Conservation (phyloP, 2,113 vertebrate genomes). For the Lepidothrix coronata region DNA sequence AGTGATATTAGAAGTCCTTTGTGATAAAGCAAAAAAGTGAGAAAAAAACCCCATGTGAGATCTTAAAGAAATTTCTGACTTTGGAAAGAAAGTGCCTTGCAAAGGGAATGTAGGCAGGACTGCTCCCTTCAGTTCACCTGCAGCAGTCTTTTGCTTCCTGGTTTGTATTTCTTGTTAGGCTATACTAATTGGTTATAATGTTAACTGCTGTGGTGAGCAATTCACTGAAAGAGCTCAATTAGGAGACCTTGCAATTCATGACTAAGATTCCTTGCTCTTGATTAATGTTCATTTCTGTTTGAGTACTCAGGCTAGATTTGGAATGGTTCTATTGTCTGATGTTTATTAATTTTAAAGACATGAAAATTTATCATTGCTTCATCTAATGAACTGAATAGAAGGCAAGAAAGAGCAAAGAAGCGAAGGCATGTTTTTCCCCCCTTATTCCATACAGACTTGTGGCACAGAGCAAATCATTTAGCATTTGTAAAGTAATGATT, state of each 20-base stretch:
- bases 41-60: accelerated
- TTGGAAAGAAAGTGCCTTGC: neutral
- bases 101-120: neutral
- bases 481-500: neutral
- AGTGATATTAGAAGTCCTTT: neutral
- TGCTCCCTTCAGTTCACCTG: neutral
- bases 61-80: neutral
- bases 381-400: neutral
- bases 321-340: neutral
- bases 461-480: neutral
- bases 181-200: neutral
- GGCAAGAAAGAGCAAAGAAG: neutral
- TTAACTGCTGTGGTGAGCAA: neutral
- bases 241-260: neutral
- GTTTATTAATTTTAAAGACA: neutral
- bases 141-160: neutral
- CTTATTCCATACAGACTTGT: neutral
- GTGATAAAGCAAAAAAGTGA: neutral
- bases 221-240: neutral
- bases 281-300: neutral
- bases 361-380: neutral
- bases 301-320: neutral
- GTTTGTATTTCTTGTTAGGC: neutral
- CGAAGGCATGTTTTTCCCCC: accelerated
- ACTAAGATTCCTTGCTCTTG: neutral